phyloP scores from a whole-genome alignment of 2,797 vertebrate species.

The Hephaestus fuliginosus region DNA sequence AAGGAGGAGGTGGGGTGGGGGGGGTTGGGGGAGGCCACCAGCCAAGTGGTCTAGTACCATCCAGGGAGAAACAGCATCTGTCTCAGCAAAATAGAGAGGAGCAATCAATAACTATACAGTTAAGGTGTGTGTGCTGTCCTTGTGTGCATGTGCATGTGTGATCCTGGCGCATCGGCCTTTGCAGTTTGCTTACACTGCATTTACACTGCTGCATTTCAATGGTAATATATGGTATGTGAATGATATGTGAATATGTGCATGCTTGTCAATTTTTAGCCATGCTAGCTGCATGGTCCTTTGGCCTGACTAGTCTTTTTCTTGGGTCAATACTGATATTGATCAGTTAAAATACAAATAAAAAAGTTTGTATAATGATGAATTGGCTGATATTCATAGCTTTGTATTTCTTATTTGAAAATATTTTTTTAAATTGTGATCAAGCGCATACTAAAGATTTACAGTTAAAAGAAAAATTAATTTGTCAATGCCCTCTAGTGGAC shows the following conservation, averaged over 20 bases:
- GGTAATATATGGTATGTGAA: conserved; percentile 5
- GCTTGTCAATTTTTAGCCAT: neutral
- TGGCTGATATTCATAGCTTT: too few species aligned
- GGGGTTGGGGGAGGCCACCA: conserved; percentile 53
- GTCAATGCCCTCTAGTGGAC: neutral
- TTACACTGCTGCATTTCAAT: conserved; percentile 27
- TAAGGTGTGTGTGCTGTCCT: conserved; percentile 57
- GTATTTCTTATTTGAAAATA: too few species aligned
- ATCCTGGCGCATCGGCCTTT: conserved; percentile 40
- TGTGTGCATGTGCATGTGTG: conserved; percentile 42
- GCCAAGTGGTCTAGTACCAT: conserved; percentile 71
- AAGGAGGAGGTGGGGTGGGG: conserved; percentile 29
- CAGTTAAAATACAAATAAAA: too few species aligned
- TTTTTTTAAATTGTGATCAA: neutral
- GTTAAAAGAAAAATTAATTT: neutral
- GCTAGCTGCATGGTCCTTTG: neutral
- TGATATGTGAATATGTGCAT: conserved; percentile 11
- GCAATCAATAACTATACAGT: conserved; percentile 82
- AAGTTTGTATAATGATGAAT: too few species aligned
- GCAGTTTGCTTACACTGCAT: conserved; percentile 61
- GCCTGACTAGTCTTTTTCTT: too few species aligned
- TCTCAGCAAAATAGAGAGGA: conserved; percentile 80
- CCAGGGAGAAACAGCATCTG: conserved; percentile 75
- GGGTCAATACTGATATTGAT: too few species aligned
- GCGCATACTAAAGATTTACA: neutral